Base-by-base conservation (phyloP, 1,140 invertebrate species). In the Phocides pigmalion region DNA sequence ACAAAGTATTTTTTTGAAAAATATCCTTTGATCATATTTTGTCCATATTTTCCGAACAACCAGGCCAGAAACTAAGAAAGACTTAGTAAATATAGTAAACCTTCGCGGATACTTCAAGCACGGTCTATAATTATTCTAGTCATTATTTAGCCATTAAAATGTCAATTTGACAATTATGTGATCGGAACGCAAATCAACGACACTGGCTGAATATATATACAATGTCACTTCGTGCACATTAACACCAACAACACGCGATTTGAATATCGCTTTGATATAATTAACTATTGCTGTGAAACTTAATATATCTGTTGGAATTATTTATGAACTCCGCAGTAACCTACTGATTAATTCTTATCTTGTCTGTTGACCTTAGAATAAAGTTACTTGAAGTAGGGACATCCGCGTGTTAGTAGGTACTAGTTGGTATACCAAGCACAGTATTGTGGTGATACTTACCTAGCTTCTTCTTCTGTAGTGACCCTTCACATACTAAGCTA, bases 81-180 rank as follows among this genome's bases (percentile, higher is more conserved):
- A 28, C 6, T 3, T 1, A 1, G 25, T 28, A 8, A 4, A 25
- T 25, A 3, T 6, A 20, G 16, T 1, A 28, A 32, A 15, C 25
- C n/a, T 44, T 44, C 9, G 14, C 14, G 22, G 53, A n/a, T 17
- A 17, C 53, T 44, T 25, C 9, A 25, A 42, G 32, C 2, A 4
- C 1, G 5, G 14, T 58, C 20, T 49, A 22, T 16, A 32, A 42
- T 25, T 44, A 58, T 58, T 58, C 39, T 16, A 44, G 39, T 16
- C 39, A 58, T 56, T 56, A 65, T 44, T 50, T 28, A 59, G 50
- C 56, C 47, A 70, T 63, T 66, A 69, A 72, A 50, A 70, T 59
- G 67, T 72, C 72, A 70, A 59, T 64, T 74, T 77, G 70, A 75
- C 65, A 63, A 70, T 75, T 82, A 62, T 70, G 53, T 62, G 62